Base-by-base conservation (phyloP, 2,113 vertebrate species). In the Nicator chloris region DNA sequence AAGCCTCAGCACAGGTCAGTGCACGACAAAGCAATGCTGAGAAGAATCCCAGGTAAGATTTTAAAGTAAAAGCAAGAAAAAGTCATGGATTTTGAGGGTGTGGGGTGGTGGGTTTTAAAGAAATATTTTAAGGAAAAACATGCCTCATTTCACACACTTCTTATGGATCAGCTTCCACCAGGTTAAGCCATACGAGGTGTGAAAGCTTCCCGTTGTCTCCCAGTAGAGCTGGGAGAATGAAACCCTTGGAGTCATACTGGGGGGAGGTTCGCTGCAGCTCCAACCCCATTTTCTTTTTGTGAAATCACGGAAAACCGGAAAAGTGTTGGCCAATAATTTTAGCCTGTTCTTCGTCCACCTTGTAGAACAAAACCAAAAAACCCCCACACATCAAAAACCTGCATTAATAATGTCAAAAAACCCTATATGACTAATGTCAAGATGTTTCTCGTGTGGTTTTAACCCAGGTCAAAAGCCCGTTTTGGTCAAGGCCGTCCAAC, bases 11-110 rank as follows among this genome's bases (percentile, higher is more conserved):
- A 8, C 98, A 99, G 87, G 56, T 95, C 88, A 98, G 81, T 56
- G 92, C 96, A 35, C 97, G 98, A 75, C 99, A 98, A 64, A 98
- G 77, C 96, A 98, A 96, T 42, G 91, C 98, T 57, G 99, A 99
- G 82, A 99, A 99, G 96, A 98, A 95, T 69, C 61, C 92, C 44
- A 98, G 98, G 98, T 98, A 96, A 97, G 83, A 35, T 31, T 15
- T 44, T 40, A 12, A 83, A 80, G 56, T 28, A 35, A 45, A 44
- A 78, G 8, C 14, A 35, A 57, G 53, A 33, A 44, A 82, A 56
- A 31, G 15, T 27, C 35, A 2, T 8, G 15, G 13, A 13, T 61
- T 86, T 80, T 1, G 2, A 35, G 13, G 6, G 5, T 33, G 5
- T 3, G 49, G 18, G 10, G 26, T 27, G 30, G 8, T 30, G 31